A percentile compares a stretch with the other conserved stretches of the same genome.
phyloP scores from a whole-genome alignment of 2,888 invertebrate genomes.

The Ophion obscuratus region DNA sequence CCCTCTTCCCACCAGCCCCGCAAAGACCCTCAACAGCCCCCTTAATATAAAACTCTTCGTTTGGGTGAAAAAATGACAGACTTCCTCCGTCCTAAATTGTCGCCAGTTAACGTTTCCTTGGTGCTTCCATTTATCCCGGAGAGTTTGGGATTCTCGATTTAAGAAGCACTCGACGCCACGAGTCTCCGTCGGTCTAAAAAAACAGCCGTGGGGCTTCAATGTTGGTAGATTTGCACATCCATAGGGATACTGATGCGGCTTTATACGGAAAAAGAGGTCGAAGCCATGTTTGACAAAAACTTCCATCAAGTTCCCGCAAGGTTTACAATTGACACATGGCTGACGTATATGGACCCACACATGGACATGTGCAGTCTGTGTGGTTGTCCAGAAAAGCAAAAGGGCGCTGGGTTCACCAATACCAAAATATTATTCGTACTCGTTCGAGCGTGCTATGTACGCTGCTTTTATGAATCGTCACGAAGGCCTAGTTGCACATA shows the following conservation, averaged over 20 bases:
- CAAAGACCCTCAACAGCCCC: too few species aligned
- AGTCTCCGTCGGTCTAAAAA: not conserved
- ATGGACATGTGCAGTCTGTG: not conserved
- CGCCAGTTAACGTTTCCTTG: too few species aligned
- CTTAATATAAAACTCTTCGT: not conserved
- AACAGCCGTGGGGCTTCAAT: constrained; percentile 41
- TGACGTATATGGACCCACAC: not conserved
- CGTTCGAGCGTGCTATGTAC: constrained; percentile 36
- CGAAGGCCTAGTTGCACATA: constrained; percentile 3
- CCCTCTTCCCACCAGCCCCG: too few species aligned
- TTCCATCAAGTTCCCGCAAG: constrained; percentile 44
- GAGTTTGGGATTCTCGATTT: not conserved
- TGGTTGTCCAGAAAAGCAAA: not conserved
- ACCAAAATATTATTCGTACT: constrained; percentile 47
- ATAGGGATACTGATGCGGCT: not conserved
- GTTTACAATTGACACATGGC: constrained; percentile 5
- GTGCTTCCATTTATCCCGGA: too few species aligned
- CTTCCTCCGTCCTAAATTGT: too few species aligned
- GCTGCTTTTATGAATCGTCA: constrained; percentile 53
- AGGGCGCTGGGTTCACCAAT: constrained; percentile 13
- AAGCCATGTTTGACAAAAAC: constrained; percentile 53
- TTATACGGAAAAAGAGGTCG: constrained; percentile 9
- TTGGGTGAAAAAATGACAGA: not conserved
- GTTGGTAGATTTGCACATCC: not conserved
- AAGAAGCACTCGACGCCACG: not conserved